phyloP scores from a whole-genome alignment of 2,888 invertebrate genomes.

The Leptinotarsa peninsularis region DNA sequence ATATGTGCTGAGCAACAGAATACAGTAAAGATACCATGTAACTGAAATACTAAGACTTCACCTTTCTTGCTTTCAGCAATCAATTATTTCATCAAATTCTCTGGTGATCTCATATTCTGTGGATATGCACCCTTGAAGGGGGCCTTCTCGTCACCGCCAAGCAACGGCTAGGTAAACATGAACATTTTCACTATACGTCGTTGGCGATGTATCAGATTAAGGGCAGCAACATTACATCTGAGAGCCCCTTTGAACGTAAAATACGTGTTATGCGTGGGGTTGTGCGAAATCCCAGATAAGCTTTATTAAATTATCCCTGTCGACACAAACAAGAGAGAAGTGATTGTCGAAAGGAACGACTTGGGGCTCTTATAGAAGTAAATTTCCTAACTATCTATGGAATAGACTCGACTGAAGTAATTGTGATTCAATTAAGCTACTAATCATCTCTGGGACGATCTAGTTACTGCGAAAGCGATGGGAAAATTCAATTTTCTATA shows the following conservation, averaged over 20 bases:
- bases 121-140: too few relatives aligned
- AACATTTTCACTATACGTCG: neutral
- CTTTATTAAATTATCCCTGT: constrained; percentile 20
- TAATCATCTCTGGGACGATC: neutral
- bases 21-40: too few relatives aligned
- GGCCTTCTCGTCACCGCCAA: too few relatives aligned
- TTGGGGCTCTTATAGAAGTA: neutral
- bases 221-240: neutral
- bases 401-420: neutral
- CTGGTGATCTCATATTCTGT: too few relatives aligned
- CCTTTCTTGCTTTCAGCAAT: too few relatives aligned
- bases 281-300: constrained; percentile 13
- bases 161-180: too few relatives aligned
- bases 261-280: constrained; percentile 4
- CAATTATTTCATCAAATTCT: too few relatives aligned
- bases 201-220: constrained; percentile 7
- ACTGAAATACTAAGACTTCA: too few relatives aligned
- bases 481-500: constrained; percentile 13
- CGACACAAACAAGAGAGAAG: constrained; percentile 1
- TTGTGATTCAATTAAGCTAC: constrained; percentile 1
- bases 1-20: too few relatives aligned
- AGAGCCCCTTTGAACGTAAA: constrained; percentile 14
- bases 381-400: neutral
- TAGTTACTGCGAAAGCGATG: constrained; percentile 1
- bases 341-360: neutral